Evolutionary conservation across 2,888 invertebrate species (phyloP), one percentile per base, ranked within the genome.

Genomic region (Drosophila barbarae): DNA sequence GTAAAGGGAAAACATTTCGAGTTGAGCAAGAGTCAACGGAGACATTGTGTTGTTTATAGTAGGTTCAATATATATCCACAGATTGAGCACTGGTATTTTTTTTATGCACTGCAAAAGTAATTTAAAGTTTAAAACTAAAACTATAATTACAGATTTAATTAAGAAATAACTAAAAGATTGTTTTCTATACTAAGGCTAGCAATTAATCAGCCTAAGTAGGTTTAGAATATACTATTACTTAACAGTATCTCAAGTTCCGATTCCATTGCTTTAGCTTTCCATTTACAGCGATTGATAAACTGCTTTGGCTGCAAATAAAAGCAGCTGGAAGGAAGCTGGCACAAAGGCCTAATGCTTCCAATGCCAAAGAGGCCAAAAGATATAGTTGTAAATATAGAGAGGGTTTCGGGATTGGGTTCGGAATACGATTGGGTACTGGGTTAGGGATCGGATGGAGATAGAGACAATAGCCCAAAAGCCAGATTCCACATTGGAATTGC

Each of bases 401-500:
- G 42, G 50, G 36, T 32, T 32, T 15, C 10, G 38, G 28, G 26
- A 18, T 36, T 32, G 21, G 18, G 13, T 12, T 32, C 12, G 49
- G 7, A 26, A 26, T 26, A 26, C 3, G 32, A 10, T 21, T 13
- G 13, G 23, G 28, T 18, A n/a, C 13, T 47, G 39, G n/a, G 18
- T 23, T 15, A 12, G 39, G 36, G 42, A 50, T 15, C 36, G 9
- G 28, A 13, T 15, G 30, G 12, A 8, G 23, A 46, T 38, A 66
- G 67, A 58, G 67, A 57, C 50, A 50, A 65, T 57, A 66, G 41
- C 52, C 52, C 30, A 15, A 56, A 39, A 66, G 52, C 59, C 41
- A 41, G 68, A 59, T 67, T 52, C 41, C 68, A 47, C 46, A 67
- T 59, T 67, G 38, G 52, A 67, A 67, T 67, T 47, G 59, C 34